Evolutionary conservation across 2,113 vertebrate species (phyloP).

Genomic region (Aptenodytes forsteri): DNA sequence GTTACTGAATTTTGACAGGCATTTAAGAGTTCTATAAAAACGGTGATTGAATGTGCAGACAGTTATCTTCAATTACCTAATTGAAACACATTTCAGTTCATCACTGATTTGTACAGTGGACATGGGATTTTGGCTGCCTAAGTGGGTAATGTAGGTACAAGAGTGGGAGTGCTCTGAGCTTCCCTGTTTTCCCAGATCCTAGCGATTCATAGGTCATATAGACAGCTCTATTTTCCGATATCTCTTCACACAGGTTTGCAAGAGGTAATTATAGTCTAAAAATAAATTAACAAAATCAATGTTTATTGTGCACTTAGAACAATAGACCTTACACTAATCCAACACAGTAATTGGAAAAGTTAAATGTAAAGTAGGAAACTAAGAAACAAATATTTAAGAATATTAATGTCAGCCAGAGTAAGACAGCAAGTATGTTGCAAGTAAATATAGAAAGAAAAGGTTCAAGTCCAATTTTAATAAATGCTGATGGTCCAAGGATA

Average conservation of each 20-base stretch:
- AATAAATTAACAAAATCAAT: background rate
- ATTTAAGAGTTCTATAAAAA: background rate
- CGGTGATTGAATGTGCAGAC: background rate
- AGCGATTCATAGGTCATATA: background rate
- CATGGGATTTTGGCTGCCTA: background rate
- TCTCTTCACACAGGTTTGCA: background rate
- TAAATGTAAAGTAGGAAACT: background rate
- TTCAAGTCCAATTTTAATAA: background rate
- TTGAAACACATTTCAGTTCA: background rate
- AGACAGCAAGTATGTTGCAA: background rate
- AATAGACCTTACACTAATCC: background rate
- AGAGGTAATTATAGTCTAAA: background rate
- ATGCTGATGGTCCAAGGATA: background rate
- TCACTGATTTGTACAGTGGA: background rate
- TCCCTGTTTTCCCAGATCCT: background rate
- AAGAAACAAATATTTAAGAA: background rate
- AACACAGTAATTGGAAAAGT: background rate
- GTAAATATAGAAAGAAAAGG: background rate
- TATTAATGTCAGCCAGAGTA: background rate
- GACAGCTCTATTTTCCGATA: background rate
- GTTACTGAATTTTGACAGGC: background rate
- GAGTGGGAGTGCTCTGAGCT: background rate
- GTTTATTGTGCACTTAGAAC: background rate
- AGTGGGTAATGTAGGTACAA: background rate
- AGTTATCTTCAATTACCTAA: background rate